Evolutionary conservation across 2,797 vertebrate genomes (phyloP), one percentile per base, ranked within the genome.

Genomic region (Vultur gryphus): DNA sequence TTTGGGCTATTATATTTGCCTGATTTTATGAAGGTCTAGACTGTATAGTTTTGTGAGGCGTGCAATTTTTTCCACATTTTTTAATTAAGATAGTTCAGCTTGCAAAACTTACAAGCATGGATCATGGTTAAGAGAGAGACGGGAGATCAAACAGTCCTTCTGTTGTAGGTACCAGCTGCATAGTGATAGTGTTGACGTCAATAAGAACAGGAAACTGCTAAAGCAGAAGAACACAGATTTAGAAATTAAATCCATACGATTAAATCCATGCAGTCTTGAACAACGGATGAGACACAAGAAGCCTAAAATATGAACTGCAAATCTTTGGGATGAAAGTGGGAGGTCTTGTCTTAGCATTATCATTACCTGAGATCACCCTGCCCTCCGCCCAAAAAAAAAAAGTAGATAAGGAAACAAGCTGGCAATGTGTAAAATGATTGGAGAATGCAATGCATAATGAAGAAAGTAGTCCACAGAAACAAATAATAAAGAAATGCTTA

Each of bases 321-420:
- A 58, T 67, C 25, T 77, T 35, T 57, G 44, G 8, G 13, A 41
- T 69, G 49, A 89, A 93, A 91, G 75, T 15, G 5, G 3, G 2
- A 77, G 28, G 5, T 31, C 7, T 82, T 84, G 73, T 75, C 18
- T 46, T 65, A 54, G 65, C 5, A 14, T 51, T 18, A 17, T 10
- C 25, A 48, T 49, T 69, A 80, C 13, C 29, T 58, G 35, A 87
- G 25, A 65, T 51, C 25, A 52, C 8, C 10, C 41, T 70, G 29
- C 2, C 8, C 2, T 8, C 8, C 1, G 4, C 4, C 9, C 9
- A 18, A 41, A 20, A 44, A 46, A 49, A 37, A 43, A 39, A 55
- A 13, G 0, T 8, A 52, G 6, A 8, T 20, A 55, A 6, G 1
- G 13, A 62, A 69, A 57, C 10, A 54, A 29, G 2, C 7, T 69